A percentile compares a stretch with the other conserved stretches of the same genome.
Evolutionary conservation across 2,797 vertebrate species (phyloP).

Genomic region (Chiloscyllium punctatum): DNA sequence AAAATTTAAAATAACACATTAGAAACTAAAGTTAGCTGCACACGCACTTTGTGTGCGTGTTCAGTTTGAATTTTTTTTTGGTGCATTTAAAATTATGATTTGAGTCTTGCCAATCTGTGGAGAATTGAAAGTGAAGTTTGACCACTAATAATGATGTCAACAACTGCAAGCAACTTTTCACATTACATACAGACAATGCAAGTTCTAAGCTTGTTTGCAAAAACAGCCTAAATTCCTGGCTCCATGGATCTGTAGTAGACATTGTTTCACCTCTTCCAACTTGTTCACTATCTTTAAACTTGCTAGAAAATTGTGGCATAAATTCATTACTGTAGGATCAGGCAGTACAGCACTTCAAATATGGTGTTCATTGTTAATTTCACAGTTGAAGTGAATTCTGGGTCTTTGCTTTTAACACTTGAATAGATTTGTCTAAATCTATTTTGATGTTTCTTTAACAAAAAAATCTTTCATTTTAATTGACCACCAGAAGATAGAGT

Average conservation of each 20-base stretch:
- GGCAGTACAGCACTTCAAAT: background rate
- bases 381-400: background rate
- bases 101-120: background rate
- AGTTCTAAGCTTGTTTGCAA: background rate
- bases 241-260: background rate
- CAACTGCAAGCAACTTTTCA: background rate
- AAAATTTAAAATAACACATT: background rate
- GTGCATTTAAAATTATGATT: background rate
- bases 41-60: background rate
- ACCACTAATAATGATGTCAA: background rate
- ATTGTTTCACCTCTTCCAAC: background rate
- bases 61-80: slow-evolving; percentile 20
- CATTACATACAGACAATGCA: background rate
- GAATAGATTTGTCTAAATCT: background rate
- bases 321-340: background rate
- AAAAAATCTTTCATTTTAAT: background rate
- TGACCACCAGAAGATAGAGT: background rate
- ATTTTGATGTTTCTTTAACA: background rate
- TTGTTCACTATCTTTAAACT: background rate
- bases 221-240: background rate
- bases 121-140: background rate
- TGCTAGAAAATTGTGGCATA: background rate
- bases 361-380: background rate
- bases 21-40: background rate
- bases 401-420: background rate